Base-by-base conservation (phyloP, 1,140 invertebrate species). In the Drosophila jambulina region DNA sequence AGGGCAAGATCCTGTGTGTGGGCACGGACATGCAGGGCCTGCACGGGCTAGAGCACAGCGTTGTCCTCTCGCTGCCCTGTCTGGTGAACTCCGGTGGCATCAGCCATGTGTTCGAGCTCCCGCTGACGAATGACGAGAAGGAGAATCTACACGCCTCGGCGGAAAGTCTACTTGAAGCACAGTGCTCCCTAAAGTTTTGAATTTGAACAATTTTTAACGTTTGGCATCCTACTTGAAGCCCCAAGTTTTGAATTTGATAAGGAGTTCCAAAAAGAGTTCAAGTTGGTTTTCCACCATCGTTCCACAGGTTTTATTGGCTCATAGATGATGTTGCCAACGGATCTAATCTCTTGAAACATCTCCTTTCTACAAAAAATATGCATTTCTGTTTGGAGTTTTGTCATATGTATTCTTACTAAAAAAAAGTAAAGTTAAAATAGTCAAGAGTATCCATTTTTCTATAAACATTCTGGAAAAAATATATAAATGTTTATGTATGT, bases 11-110 rank as follows among this genome's bases (percentile, higher is more conserved):
- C n/a, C 95, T 96, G 76, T 95, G 96, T 2, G 95, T 98, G 5
- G 97, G 96, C 2, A 97, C 96, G 10, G 94, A 96, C 87, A 94
- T 97, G 40, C 95, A 96, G 93, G 97, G 96, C 19, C 93, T 95
- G 40, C 96, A 97, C 84, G 96, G 95, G 5, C 95, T 98, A 48
- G 92, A 95, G 1, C 93, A 96, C 0, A 96, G 97, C 51, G 96
- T 98, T 21, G 98, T 96, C 80, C 93, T 98, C 13, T 98, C 97
- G 0, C 81, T 98, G 34, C 97, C 97, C 2, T 96, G 96, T 74
- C 95, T 59, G 23, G 43, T 78, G 19, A 62, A 32, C 13, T 27
- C 64, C 0, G 40, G 27, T 2, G 75, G 75, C 13, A 78, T 78
- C 9, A 78, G 64, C 4, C 64, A 78, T 32, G 57, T 78, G 0